Evolutionary conservation across 2,113 vertebrate species (phyloP).

Genomic region (Sciurus niger): DNA sequence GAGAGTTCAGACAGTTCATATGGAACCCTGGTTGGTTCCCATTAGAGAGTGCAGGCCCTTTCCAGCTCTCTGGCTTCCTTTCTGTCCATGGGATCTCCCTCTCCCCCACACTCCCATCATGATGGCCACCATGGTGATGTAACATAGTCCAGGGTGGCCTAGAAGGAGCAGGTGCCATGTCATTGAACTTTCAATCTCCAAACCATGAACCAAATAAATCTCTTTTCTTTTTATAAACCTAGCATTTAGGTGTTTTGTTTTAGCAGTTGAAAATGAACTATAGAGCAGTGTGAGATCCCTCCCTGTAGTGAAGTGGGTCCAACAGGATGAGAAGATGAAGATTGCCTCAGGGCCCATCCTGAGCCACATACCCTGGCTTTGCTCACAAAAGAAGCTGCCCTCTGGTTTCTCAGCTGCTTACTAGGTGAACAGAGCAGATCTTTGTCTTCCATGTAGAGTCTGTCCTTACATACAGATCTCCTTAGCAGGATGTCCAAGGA

Average conservation of each 20-base stretch:
- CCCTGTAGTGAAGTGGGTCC: too few relatives aligned
- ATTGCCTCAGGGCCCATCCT: background rate
- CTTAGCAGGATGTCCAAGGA: background rate
- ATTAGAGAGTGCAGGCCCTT: background rate
- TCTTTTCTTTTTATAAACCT: background rate
- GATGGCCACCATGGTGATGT: background rate
- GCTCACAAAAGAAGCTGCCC: background rate
- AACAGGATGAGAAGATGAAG: too few relatives aligned
- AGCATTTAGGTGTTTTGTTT: background rate
- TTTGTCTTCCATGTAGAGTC: background rate
- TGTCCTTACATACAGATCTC: background rate
- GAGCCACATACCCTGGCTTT: background rate
- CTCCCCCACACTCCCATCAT: background rate
- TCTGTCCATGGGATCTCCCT: background rate
- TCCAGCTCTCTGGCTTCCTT: background rate
- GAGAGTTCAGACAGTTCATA: background rate
- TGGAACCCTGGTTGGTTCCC: background rate
- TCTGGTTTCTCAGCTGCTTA: accelerated
- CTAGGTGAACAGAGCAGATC: background rate
- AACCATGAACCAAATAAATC: background rate
- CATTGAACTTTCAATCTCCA: background rate
- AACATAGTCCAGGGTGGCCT: background rate
- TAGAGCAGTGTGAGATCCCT: background rate
- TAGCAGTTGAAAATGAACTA: background rate
- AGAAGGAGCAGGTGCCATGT: background rate